Base-by-base conservation (phyloP, 2,113 vertebrate species). In the Entelurus aequoreus region DNA sequence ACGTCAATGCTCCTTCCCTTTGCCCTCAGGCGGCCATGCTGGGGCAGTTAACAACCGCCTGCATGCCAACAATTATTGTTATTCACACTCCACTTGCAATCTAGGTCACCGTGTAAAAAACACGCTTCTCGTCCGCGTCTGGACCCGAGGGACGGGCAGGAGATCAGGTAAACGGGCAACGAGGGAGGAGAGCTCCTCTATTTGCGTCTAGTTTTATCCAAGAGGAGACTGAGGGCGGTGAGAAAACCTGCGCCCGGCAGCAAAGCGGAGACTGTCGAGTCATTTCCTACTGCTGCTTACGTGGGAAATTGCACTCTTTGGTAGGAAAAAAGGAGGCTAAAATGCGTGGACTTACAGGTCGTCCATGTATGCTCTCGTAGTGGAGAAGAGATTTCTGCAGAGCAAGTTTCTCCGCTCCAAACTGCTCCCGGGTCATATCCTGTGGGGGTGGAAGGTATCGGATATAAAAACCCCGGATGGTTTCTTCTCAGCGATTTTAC, bases 371-470 rank as follows among this genome's bases (percentile, higher is more conserved):
- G 86, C 93, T 93, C 87, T 98, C 96, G 0, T 96, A 98, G 82
- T 93, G 88, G 8, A 98, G 84, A n/a, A 98, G 92, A 35, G 93
- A 92, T 84, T 98, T 98, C 63, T 98, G 96, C 53, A 98, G 90
- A 12, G 94, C 91, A 4, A 98, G 91, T 75, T 98, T 98, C 87
- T 98, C 96, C 2, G 90, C 90, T 46, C 90, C 90, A 37, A 98
- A 96, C 86, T 98, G 93, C 77, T 98, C 96, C 73, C 94, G 90
- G 52, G 95, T 98, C 96, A 98, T 98, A 79, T 98, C 96, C 96
- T 98, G 64, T 66, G 48, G 57, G 44, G 60, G 44, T 57, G 14
- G 48, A 53, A 13, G 9, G 62, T 40, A 69, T 2, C 42, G 3
- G 42, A 46, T 46, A 46, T 46, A 11, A 12, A 44, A 46, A 1